phyloP scores from a whole-genome alignment of 2,888 invertebrate species.

The Nezara viridula region DNA sequence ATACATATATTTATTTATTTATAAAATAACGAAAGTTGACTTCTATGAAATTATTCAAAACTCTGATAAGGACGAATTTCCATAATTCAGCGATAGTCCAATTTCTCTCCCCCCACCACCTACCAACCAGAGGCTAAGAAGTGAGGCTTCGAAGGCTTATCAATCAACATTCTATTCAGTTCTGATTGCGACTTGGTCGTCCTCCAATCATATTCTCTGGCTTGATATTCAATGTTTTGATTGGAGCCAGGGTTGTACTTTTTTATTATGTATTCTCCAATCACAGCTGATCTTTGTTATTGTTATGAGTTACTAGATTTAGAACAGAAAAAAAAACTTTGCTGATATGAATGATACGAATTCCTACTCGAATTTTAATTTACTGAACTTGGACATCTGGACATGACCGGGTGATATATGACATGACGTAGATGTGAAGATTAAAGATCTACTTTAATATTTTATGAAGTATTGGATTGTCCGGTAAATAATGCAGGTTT shows the following conservation, averaged over 20 bases:
- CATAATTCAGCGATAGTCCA: background rate
- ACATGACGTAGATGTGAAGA: no score
- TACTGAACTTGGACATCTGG: no score
- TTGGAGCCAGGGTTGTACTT: background rate
- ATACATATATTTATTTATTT: no score
- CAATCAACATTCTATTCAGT: background rate
- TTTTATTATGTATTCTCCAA: slow-evolving; percentile 10
- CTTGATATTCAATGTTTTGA: background rate
- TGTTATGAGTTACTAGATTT: background rate
- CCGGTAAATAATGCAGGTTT: no score
- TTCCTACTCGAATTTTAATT: no score
- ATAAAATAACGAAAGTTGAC: no score
- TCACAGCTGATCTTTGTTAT: background rate
- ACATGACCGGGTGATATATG: no score
- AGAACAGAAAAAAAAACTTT: background rate
- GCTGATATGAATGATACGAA: no score
- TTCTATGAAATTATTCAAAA: background rate
- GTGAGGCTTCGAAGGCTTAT: background rate
- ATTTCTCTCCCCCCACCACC: background rate
- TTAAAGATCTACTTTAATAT: no score
- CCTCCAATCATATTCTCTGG: background rate
- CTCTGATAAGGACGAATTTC: background rate
- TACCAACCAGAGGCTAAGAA: background rate
- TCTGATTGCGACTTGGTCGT: slow-evolving; percentile 1
- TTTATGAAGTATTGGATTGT: no score